Base-by-base conservation (phyloP, 1,140 invertebrate genomes). In the Vanessa atalanta region DNA sequence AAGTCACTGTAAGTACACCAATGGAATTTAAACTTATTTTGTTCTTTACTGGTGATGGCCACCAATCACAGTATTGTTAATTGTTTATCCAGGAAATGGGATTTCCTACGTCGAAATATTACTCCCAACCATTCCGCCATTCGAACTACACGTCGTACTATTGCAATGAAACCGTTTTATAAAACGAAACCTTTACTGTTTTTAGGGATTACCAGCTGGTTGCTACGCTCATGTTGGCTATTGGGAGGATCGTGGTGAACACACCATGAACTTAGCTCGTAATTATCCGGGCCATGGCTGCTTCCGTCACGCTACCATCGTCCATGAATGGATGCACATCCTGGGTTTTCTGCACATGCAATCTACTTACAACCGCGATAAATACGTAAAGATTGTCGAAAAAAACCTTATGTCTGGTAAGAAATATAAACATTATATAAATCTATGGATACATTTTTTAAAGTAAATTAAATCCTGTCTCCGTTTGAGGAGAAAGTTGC, bases 301-400 rank as follows among this genome's bases (percentile, higher is more conserved):
- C 78, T 94, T 94, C 86, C 86, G 88, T 0, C 86, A 93, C 75
- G 88, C 87, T 57, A 93, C 91, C 68, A 90, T 96, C 60, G 93
- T 96, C 2, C 96, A 96, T 83, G 96, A 96, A 87, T 91, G 96
- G 74, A 90, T 96, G 85, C 96, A 96, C 80, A 95, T 95, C 5
- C 88, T 96, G 2, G 96, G 96, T n/a, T 96, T 96, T 87, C 94
- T 94, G 65, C 95, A 97, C 79, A 96, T 97, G 89, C 96, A 97
- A 82, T 95, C 95, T 77, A 93, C 95, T 20, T 91, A 94, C 37
- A 95, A 97, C 86, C 89, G 96, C 16, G 95, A 97, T 79, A 81
- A 95, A 5, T 96, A 95, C 83, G 94, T 97, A 2, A 93, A 88
- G 37, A 95, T 97, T 69, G 89, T 94, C 55, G 94, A 94, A 88